Evolutionary conservation across 64 coral and sea anemone genomes (phyloP), one percentile per base, ranked within the genome.

Genomic region (Cladopsammia gracilis): DNA sequence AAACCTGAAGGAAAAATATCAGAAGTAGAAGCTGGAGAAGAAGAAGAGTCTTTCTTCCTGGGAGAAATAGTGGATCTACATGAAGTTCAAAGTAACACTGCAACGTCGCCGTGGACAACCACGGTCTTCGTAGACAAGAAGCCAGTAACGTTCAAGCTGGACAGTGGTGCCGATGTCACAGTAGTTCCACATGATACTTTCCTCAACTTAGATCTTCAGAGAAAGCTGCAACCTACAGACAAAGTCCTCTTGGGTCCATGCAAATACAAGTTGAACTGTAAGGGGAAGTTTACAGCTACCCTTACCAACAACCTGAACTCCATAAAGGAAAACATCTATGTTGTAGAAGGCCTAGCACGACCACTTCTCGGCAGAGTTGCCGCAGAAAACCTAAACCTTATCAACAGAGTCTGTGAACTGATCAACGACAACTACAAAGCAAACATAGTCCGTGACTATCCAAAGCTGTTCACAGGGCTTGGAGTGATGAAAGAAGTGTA

Each of bases 391-490:
- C 23, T 26, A 2, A 69, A 25, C 20, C 66, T 25, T 24, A 69
- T 25, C n/a, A 25, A 24, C 20, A 22, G 66, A 24, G 20, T 69
- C 7, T 69, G 22, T 69, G 66, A 69, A 24, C 23, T 89, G 13
- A 56, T 82, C 10, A 90, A 44, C 7, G 50, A 74, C 56, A 24
- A 93, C 7, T 77, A 54, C 22, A 69, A 67, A 48, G 59, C 46
- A 26, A 68, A 48, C 43, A 25, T 89, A 65, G 53, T 53, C 5
- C 71, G 34, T 56, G 85, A 90, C 70, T 89, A 85, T 85, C 87
- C 93, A 24, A 62, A 90, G 76, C 62, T 90, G 18, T 89, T 94
- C 57, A 71, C 14, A 16, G 92, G 93, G 12, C 88, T 95, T 16
- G 93, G 68, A 74, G 48, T 73, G 64, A 90, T 94, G 76, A 58